phyloP scores from a whole-genome alignment of 2,888 invertebrate species.

The Calameuta filiformis region DNA sequence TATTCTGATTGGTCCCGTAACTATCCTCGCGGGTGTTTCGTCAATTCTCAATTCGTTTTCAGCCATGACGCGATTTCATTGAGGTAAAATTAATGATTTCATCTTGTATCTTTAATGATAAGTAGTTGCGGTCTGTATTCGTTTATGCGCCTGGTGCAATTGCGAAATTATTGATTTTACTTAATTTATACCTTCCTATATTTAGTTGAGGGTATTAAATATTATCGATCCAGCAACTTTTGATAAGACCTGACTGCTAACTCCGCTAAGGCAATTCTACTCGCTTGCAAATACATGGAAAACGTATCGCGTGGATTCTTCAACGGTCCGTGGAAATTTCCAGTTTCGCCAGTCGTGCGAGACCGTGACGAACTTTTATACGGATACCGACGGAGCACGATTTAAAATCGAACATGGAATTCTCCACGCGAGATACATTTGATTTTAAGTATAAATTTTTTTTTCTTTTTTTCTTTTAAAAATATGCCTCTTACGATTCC shows the following conservation, averaged over 20 bases:
- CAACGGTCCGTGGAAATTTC: conserved; percentile 40
- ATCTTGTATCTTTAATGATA: not conserved
- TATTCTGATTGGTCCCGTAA: not conserved
- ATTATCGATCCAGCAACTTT: not conserved
- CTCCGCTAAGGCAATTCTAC: not conserved
- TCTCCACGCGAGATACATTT: not conserved
- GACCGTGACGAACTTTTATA: conserved; percentile 18
- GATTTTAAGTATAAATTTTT: not conserved
- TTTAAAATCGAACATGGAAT: not conserved
- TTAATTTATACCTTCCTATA: not conserved
- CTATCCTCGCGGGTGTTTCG: not conserved
- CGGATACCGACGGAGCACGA: not conserved
- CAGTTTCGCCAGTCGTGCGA: conserved; percentile 40
- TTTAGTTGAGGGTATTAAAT: not conserved
- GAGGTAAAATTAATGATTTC: not conserved
- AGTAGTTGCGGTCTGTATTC: not conserved
- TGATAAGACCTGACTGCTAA: not conserved
- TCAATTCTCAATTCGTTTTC: not conserved
- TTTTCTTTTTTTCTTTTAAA: not conserved
- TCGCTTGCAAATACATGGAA: not conserved
- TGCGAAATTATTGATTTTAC: not conserved
- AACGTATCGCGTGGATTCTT: not conserved
- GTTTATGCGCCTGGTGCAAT: not conserved
- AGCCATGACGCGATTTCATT: not conserved
- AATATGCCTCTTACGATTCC: not conserved